Conservation (phyloP, 2,113 vertebrate species). For the Motacilla alba region DNA sequence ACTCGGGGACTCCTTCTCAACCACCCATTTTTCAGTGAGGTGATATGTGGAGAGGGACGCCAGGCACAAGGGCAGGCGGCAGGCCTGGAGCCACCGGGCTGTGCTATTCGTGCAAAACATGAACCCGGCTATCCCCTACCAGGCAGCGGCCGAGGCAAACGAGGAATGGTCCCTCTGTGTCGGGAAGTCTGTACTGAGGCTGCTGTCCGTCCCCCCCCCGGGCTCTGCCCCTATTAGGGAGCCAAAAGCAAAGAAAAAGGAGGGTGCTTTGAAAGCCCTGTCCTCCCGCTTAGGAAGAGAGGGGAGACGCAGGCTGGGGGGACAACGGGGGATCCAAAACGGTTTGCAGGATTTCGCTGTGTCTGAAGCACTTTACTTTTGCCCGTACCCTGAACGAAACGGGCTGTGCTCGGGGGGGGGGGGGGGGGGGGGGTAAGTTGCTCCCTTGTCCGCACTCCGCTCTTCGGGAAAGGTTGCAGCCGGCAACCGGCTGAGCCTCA, state of each 20-base stretch:
- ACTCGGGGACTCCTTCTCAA: background rate
- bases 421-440: background rate
- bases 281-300: background rate
- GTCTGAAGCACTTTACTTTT: background rate
- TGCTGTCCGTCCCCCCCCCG: background rate
- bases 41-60: rapidly evolving
- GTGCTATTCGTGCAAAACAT: background rate
- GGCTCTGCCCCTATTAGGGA: background rate
- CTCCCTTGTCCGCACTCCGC: background rate
- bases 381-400: background rate
- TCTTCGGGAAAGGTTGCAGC: background rate
- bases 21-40: background rate
- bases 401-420: background rate
- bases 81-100: background rate
- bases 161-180: background rate
- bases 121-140: background rate
- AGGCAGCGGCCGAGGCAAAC: background rate
- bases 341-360: background rate
- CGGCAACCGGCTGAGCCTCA: rapidly evolving
- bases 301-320: background rate
- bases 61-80: background rate
- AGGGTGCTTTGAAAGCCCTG: background rate
- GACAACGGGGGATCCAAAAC: background rate
- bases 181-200: background rate
- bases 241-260: background rate